Conservation (phyloP, 2,888 invertebrate species). For the Rhodophaea formosa region DNA sequence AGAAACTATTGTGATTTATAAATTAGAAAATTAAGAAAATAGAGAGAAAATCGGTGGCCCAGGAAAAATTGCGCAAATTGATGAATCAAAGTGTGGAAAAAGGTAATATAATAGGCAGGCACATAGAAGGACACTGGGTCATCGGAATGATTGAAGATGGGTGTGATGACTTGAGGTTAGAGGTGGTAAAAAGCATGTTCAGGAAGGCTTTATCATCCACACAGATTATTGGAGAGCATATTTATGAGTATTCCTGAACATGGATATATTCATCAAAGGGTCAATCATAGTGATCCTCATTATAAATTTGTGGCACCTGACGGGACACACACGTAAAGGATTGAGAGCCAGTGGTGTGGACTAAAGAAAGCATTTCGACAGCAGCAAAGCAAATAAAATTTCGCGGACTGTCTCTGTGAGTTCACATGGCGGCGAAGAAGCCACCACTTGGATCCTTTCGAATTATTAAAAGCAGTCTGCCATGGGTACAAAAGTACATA, state of each 20-base stretch:
- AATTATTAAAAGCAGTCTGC: background rate
- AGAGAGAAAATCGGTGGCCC: conserved; percentile 28
- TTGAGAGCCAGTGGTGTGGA: conserved; percentile 26
- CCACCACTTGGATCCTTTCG: background rate
- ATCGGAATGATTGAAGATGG: conserved; percentile 35
- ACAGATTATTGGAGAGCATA: conserved; percentile 33
- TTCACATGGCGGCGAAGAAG: conserved; percentile 10
- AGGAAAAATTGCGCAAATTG: conserved; percentile 30
- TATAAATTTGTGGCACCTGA: conserved; percentile 30
- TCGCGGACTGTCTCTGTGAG: conserved; percentile 16
- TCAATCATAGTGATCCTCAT: conserved; percentile 25
- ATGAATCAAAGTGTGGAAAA: conserved; percentile 29
- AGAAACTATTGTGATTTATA: conserved; percentile 26
- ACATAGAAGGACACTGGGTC: conserved; percentile 22
- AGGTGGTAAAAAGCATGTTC: conserved; percentile 35
- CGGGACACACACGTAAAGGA: conserved; percentile 26
- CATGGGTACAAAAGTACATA: background rate
- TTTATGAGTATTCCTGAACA: conserved; percentile 24
- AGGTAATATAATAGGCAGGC: conserved; percentile 25
- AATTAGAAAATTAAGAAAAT: conserved; percentile 16
- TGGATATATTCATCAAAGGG: conserved; percentile 29
- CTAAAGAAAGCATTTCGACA: conserved; percentile 14
- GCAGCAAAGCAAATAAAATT: conserved; percentile 15
- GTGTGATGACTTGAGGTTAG: conserved; percentile 33
- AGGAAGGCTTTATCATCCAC: conserved; percentile 28